Evolutionary conservation across 2,797 vertebrate species (phyloP), one percentile per base, ranked within the genome.

Genomic region (Melanotaenia pygmaea): DNA sequence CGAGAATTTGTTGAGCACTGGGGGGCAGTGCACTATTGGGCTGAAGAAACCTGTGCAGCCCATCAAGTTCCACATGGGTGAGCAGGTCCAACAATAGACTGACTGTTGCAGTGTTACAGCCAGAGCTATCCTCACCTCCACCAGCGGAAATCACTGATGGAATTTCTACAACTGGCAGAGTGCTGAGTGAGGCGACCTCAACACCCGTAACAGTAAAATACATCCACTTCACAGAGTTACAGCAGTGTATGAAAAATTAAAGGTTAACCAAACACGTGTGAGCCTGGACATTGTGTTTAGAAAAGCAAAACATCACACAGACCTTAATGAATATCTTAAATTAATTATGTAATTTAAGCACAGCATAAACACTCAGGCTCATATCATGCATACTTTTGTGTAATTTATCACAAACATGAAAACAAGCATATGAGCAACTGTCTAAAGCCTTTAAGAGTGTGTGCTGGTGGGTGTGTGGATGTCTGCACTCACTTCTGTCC

Each of bases 11-110:
- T 77, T 86, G 86, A 91, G 87, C 92, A 86, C 89, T 91, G 59
- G 91, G 85, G 85, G 92, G 92, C 89, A 91, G 90, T 92, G 88
- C 84, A 87, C 82, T 54, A 83, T 86, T 77, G 83, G 72, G 54
- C 3, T 86, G 72, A 68, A 73, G 66, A 60, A 63, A 72, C 64
- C 67, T 68, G 59, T 72, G 20, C 79, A 70, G 64, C 40, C 62
- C 76, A 65, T 81, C 76, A 50, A 6, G 16, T 80, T 77, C 80
- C 45, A 80, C 80, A 74, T 75, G 77, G 77, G 81, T 73, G 72
- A 82, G 79, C 69, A 60, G 64, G 40, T 70, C 86, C 72, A 89
- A 92, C 91, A 93, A 92, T 88, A 86, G 84, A 63, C 62, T 62
- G 79, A 82, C 86, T 92, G 91, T 93, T 91, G 62, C 67, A 80